Conservation (phyloP, 2,888 invertebrate genomes). For the Synergus itoensis region DNA sequence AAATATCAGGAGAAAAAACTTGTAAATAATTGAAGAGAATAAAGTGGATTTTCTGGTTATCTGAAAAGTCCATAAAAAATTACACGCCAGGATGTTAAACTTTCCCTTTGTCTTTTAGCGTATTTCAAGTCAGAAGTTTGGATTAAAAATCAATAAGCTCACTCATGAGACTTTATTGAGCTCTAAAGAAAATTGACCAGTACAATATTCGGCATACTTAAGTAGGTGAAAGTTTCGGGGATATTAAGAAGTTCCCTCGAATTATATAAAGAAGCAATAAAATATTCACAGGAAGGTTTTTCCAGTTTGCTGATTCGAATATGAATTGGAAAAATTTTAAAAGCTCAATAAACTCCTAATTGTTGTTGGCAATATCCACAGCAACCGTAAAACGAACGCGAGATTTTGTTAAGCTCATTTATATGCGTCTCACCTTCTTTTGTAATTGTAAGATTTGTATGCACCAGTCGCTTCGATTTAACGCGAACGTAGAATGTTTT, state of each 20-base stretch:
- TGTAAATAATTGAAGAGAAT: neutral
- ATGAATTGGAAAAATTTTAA: neutral
- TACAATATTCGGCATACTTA: neutral
- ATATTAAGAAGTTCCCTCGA: conserved; percentile 11
- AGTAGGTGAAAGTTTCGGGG: neutral
- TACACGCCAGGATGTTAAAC: neutral
- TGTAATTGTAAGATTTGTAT: conserved; percentile 53
- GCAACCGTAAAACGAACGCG: conserved; percentile 5
- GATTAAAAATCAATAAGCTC: neutral
- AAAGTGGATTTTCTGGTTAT: neutral
- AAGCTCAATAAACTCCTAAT: conserved; percentile 40
- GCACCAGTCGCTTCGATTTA: conserved; percentile 45
- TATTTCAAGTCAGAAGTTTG: neutral
- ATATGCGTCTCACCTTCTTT: conserved; percentile 45
- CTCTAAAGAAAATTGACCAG: neutral
- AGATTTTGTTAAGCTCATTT: conserved; percentile 45
- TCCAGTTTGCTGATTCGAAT: neutral
- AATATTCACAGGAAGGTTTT: conserved; percentile 21
- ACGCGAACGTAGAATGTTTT: conserved; percentile 37
- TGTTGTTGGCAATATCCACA: conserved; percentile 31
- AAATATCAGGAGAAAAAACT: neutral
- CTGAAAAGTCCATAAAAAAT: neutral
- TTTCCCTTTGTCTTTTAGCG: neutral
- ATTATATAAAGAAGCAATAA: conserved; percentile 35
- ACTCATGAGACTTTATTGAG: neutral